Conservation (phyloP, 2,797 vertebrate species). For the Chelmon rostratus region DNA sequence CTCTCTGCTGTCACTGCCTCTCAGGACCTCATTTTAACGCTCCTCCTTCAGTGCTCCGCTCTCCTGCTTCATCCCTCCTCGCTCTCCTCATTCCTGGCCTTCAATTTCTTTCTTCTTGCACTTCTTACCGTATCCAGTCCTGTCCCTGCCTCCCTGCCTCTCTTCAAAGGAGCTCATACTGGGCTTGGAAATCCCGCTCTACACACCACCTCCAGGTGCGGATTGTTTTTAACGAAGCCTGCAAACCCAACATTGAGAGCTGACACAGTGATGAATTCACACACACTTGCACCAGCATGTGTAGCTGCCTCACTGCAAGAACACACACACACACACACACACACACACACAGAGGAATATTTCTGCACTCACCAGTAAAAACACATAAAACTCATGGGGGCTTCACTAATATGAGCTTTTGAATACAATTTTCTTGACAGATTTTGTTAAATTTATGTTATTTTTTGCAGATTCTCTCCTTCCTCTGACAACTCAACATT, state of each 20-base stretch:
- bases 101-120: slow-evolving; percentile 61
- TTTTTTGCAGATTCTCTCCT: slow-evolving; percentile 7
- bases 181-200: slow-evolving; percentile 70
- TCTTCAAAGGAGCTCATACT: slow-evolving; percentile 75
- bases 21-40: slow-evolving; percentile 72
- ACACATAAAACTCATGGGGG: slow-evolving; percentile 9
- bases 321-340: slow-evolving; percentile 26
- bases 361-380: neutral
- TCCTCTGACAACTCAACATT: slow-evolving; percentile 1
- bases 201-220: slow-evolving; percentile 66
- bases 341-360: slow-evolving; percentile 15
- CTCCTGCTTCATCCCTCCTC: slow-evolving; percentile 30
- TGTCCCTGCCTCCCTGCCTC: slow-evolving; percentile 43
- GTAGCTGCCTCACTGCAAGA: slow-evolving; percentile 12
- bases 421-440: slow-evolving; percentile 15
- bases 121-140: slow-evolving; percentile 38
- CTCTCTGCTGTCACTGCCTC: slow-evolving; percentile 69
- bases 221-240: slow-evolving; percentile 78
- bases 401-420: neutral
- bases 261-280: slow-evolving; percentile 66
- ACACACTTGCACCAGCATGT: slow-evolving; percentile 9
- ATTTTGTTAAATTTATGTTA: slow-evolving; percentile 20
- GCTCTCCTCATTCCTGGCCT: slow-evolving; percentile 49
- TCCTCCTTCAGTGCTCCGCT: slow-evolving; percentile 44
- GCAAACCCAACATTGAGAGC: slow-evolving; percentile 63